A percentile compares a stretch with the other conserved stretches of the same genome.
phyloP scores from a whole-genome alignment of 2,888 invertebrate species.

The Chironomus riparius region DNA sequence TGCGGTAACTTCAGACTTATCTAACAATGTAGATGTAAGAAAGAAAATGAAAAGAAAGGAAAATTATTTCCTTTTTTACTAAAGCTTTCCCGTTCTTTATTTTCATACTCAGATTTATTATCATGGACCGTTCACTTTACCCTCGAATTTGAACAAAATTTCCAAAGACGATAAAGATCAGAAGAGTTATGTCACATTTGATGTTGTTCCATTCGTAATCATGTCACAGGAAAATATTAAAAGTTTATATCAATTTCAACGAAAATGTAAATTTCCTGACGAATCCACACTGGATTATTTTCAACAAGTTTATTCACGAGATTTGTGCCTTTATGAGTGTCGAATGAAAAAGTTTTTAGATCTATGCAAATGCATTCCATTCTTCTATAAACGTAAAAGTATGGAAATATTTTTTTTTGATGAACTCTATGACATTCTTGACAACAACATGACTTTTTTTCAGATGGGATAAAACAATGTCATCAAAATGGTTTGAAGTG shows the following conservation, averaged over 20 bases:
- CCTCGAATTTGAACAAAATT: conserved; percentile 20
- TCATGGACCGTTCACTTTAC: conserved; percentile 29
- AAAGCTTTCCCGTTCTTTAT: too few relatives aligned
- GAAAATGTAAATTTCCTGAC: conserved; percentile 29
- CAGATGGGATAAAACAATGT: conserved; percentile 29
- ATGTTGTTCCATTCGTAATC: conserved; percentile 29
- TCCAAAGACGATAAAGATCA: conserved; percentile 13
- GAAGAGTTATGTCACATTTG: conserved; percentile 28
- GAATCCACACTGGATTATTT: conserved; percentile 30
- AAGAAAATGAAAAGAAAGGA: not conserved
- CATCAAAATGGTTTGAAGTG: conserved; percentile 34
- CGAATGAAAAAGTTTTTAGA: conserved; percentile 29
- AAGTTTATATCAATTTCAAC: conserved; percentile 28
- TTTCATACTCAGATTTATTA: conserved; percentile 28
- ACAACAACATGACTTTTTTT: not conserved
- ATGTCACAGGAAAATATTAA: conserved; percentile 26
- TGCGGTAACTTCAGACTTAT: not conserved
- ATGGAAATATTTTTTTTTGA: not conserved
- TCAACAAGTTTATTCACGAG: conserved; percentile 28
- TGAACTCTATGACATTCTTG: not conserved
- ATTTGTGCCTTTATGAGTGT: conserved; percentile 30
- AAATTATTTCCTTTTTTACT: too few relatives aligned
- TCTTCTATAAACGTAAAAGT: conserved; percentile 29
- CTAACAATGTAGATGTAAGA: conserved; percentile 12
- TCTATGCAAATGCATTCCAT: conserved; percentile 29